These are phyloP conservation scores for Chironomus tentans DNA, from an alignment of 2,888 invertebrate genomes.

Conservation along the genomic window DNA sequence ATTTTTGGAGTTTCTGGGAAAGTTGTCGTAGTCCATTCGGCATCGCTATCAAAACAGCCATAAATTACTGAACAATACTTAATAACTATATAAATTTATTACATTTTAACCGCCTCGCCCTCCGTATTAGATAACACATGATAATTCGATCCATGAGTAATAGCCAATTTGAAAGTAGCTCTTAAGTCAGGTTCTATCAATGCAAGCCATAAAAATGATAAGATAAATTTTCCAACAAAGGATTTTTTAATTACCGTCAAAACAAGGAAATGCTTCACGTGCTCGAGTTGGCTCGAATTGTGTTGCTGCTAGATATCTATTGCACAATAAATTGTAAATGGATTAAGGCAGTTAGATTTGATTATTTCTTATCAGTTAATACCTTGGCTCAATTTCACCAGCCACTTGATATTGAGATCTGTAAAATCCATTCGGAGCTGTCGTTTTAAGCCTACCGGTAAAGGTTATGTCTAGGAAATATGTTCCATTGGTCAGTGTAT, in stretches of 20 bases:
- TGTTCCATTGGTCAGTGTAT: no score
- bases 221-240: no score
- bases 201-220: no score
- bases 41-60: neutral
- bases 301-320: conserved; percentile 47
- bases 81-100: neutral
- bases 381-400: no score
- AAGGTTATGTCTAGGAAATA: no score
- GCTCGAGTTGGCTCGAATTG: conserved; percentile 53
- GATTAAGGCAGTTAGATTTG: no score
- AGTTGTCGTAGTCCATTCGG: neutral
- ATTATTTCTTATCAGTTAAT: no score
- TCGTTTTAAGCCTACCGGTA: no score
- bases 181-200: conserved; percentile 48
- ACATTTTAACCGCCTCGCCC: neutral
- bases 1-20: neutral
- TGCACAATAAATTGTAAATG: no score
- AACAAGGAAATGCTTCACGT: conserved; percentile 58
- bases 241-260: conserved; percentile 42
- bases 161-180: conserved; percentile 49
- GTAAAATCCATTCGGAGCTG: no score
- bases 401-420: no score
- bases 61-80: neutral
- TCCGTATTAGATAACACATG: conserved; percentile 5
- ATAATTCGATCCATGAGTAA: neutral